Base-by-base conservation (phyloP, 2,113 vertebrate genomes). In the Nothocercus nigrocapillus region DNA sequence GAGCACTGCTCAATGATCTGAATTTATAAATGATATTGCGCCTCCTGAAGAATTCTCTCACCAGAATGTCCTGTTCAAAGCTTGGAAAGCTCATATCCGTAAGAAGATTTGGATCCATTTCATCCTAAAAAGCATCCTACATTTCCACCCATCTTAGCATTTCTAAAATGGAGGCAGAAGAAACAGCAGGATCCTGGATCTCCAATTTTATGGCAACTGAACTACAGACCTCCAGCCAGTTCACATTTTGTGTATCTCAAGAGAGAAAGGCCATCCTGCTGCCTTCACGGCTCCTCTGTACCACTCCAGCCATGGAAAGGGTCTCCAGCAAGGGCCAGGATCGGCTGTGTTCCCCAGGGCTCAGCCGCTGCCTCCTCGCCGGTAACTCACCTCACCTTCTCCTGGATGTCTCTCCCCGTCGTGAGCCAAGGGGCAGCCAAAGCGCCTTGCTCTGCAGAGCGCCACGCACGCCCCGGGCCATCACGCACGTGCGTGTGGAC, bases 11-110 rank as follows among this genome's bases (percentile, higher is more conserved):
- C 32, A 21, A 25, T n/a, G 16, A 32, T 27, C 7, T 18, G 2
- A 6, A 66, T 24, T 66, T 34, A 11, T 56, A 7, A 34, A 11
- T 4, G n/a, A 12, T 34, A 0, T 0, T 6, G 25, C 7, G 42
- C 51, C 76, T 75, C 12, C 53, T 1, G 0, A 17, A 30, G 44
- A 81, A 47, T 78, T 75, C 17, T 4, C 3, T 28, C 56, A 44
- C 22, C 28, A 16, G 78, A 69, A 12, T 7, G 38, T 89, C 53
- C 30, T 17, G n/a, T 34, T n/a, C 62, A 38, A 73, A 81, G 56
- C 45, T 77, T 59, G 30, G 40, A 69, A 76, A 75, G 16, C n/a
- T 49, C 32, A 42, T 34, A 40, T 74, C n/a, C 5, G 0, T 58
- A 27, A 44, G 13, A 44, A 30, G 42, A 61, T 72, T 58, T 21